A percentile compares a stretch with the other conserved stretches of the same genome.
Conservation (phyloP, 2,113 vertebrate genomes). For the Ceratotherium simum region DNA sequence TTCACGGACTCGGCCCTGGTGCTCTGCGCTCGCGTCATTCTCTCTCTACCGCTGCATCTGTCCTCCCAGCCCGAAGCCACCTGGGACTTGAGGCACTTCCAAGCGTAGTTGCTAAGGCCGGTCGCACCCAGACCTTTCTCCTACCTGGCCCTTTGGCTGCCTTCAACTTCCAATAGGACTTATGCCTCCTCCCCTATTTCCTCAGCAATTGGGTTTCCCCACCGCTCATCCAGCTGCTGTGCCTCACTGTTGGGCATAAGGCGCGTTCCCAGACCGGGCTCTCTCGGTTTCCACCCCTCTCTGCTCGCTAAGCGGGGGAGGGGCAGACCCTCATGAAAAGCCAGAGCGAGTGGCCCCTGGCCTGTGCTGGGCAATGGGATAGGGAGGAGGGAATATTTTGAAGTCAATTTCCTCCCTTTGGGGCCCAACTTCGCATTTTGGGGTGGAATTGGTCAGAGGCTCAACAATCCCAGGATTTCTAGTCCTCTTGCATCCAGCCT, state of each 20-base stretch:
- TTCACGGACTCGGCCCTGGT: neutral
- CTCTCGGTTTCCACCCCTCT: neutral
- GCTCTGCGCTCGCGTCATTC: neutral
- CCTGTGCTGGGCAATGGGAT: neutral
- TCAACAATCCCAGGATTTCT: neutral
- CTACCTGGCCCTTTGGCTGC: neutral
- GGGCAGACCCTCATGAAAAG: neutral
- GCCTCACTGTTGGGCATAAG: neutral
- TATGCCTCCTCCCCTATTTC: neutral
- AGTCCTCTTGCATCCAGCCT: neutral
- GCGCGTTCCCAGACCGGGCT: neutral
- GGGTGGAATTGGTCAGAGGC: neutral
- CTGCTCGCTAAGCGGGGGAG: neutral
- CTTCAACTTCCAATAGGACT: slow-evolving; percentile 9
- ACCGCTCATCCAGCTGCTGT: neutral
- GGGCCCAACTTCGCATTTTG: neutral
- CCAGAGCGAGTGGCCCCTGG: neutral
- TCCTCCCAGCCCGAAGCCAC: neutral
- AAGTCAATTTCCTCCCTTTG: neutral
- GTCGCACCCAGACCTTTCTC: neutral
- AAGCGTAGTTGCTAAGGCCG: neutral
- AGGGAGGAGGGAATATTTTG: neutral
- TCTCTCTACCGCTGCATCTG: neutral
- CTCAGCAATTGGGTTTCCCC: neutral
- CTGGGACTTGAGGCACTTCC: neutral